A percentile compares a stretch with the other conserved stretches of the same genome.
Evolutionary conservation across 2,797 vertebrate species (phyloP).

Genomic region (Podarcis lilfordi): DNA sequence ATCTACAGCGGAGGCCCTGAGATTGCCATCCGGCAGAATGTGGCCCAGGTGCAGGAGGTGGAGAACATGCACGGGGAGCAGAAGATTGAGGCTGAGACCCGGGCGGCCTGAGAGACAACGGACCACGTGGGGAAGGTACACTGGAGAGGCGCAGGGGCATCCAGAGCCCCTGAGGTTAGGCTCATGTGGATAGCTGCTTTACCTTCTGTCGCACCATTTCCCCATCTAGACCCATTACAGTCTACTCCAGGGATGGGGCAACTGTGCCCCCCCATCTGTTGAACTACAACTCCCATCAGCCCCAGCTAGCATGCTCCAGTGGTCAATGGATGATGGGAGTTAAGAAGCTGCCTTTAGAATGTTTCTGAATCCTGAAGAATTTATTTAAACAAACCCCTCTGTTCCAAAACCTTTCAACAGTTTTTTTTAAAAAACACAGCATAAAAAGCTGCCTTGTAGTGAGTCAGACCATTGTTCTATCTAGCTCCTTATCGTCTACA

Average conservation of each 20-base stretch:
- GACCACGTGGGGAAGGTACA: background rate
- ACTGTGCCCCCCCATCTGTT: background rate
- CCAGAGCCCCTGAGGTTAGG: background rate
- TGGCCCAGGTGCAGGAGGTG: conserved; percentile 81
- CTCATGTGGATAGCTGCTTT: too few species aligned
- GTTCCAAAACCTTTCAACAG: too few species aligned
- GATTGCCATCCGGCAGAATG: conserved; percentile 91
- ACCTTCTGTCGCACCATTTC: background rate
- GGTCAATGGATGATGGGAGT: too few species aligned
- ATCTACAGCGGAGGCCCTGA: conserved; percentile 94
- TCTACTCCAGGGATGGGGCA: background rate
- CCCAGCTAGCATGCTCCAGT: background rate
- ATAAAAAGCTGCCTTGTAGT: too few species aligned
- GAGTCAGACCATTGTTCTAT: too few species aligned
- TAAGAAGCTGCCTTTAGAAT: too few species aligned
- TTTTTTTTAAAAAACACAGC: too few species aligned
- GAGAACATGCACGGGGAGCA: conserved; percentile 90
- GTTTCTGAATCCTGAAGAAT: too few species aligned
- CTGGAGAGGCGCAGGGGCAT: rapidly evolving
- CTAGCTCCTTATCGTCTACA: too few species aligned
- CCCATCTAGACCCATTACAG: too few species aligned
- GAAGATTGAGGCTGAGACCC: conserved; percentile 96
- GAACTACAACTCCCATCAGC: background rate
- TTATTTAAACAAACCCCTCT: too few species aligned
- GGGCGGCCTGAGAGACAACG: conserved; percentile 82